A percentile compares a stretch with the other conserved stretches of the same genome.
phyloP scores from a whole-genome alignment of 2,113 vertebrate genomes.

The Alosa alosa region DNA sequence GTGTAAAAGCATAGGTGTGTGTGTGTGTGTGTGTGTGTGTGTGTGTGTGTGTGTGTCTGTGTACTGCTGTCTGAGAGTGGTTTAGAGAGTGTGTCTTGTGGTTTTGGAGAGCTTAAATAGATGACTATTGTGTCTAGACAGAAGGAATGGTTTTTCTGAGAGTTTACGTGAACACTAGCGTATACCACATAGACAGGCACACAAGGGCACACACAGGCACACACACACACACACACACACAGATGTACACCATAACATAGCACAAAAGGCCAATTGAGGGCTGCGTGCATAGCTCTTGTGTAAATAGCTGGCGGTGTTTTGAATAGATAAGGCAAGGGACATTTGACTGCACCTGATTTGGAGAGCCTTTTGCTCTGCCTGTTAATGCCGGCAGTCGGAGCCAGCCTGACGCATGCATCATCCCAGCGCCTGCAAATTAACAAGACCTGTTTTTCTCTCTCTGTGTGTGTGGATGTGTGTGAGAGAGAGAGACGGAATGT shows the following conservation, averaged over 20 bases:
- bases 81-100: conserved; percentile 12
- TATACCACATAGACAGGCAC: neutral
- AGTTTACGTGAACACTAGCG: neutral
- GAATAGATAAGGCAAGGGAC: conserved; percentile 36
- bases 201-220: neutral
- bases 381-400: conserved; percentile 1
- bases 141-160: neutral
- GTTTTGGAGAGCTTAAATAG: conserved; percentile 11
- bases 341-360: conserved; percentile 43
- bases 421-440: neutral
- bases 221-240: neutral
- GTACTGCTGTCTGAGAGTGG: neutral
- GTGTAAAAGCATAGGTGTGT: neutral
- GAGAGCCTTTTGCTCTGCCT: neutral
- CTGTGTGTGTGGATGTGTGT: neutral
- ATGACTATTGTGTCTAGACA: conserved; percentile 4
- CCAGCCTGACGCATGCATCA: neutral
- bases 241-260: neutral
- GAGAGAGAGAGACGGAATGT: neutral
- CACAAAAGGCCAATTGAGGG: conserved; percentile 2
- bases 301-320: conserved; percentile 40
- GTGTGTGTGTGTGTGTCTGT: neutral
- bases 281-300: neutral
- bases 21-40: neutral
- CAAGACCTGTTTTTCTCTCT: neutral